Evolutionary conservation across 2,888 invertebrate genomes (phyloP).

Genomic region (Rapana venosa): DNA sequence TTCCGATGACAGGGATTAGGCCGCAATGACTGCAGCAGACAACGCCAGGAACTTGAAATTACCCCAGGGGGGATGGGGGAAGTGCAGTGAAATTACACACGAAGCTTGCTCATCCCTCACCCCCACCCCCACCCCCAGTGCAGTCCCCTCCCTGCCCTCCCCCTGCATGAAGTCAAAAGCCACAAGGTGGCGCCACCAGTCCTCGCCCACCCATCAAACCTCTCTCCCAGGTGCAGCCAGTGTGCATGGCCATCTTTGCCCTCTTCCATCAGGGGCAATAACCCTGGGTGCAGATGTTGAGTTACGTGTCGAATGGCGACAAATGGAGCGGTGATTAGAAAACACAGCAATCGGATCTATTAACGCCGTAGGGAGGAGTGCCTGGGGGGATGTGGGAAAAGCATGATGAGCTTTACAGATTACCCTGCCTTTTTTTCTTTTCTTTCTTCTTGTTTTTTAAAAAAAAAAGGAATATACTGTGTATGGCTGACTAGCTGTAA

Average conservation of each 20-base stretch:
- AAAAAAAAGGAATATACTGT: not conserved
- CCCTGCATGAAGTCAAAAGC: not conserved
- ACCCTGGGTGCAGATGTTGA: not conserved
- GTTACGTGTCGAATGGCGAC: constrained; percentile 10
- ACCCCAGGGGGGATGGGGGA: not conserved
- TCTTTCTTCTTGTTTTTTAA: not conserved
- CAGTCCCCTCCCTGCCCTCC: not conserved
- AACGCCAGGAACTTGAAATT: no score
- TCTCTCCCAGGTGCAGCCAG: not conserved
- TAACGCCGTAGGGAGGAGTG: not conserved
- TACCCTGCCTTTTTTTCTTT: not conserved
- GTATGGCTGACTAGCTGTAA: not conserved
- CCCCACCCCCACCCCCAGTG: not conserved
- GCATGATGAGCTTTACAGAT: not conserved
- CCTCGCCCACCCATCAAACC: not conserved
- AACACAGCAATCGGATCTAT: constrained; percentile 3
- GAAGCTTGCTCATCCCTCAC: not conserved
- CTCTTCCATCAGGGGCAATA: not conserved
- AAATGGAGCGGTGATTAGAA: constrained; percentile 12
- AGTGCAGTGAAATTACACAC: constrained; percentile 1
- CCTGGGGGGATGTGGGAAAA: not conserved
- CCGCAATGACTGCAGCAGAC: no score
- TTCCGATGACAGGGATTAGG: no score
- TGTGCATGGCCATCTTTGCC: not conserved
- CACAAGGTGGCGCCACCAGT: not conserved